A percentile compares a stretch with the other conserved stretches of the same genome.
These are phyloP conservation scores for Ceryle rudis DNA, from an alignment of 2,797 vertebrate genomes.

Conservation along the genomic window DNA sequence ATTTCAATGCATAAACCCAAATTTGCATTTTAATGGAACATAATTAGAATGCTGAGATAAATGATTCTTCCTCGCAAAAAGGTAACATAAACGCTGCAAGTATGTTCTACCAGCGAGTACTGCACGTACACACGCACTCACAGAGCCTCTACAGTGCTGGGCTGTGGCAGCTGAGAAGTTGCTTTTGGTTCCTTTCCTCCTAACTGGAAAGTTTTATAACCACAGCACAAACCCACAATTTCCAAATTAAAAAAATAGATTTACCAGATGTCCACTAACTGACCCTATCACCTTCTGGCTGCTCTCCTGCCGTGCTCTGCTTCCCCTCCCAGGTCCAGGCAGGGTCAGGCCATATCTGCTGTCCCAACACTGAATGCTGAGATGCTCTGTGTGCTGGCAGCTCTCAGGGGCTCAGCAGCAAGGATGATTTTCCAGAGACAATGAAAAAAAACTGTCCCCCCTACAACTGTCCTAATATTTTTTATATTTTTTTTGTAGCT, in stretches of 20 bases:
- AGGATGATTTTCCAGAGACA: accelerated
- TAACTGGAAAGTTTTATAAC: background rate
- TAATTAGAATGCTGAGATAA: constrained; percentile 81
- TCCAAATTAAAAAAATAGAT: background rate
- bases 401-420: background rate
- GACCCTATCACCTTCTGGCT: background rate
- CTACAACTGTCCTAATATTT: background rate
- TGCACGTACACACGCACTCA: background rate
- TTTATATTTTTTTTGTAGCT: background rate
- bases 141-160: background rate
- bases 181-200: background rate
- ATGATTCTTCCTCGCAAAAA: constrained; percentile 54
- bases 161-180: background rate
- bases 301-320: background rate
- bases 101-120: background rate
- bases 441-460: background rate
- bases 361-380: background rate
- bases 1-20: constrained; percentile 59
- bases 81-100: constrained; percentile 39
- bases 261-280: background rate
- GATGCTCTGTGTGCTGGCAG: background rate
- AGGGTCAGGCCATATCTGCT: background rate
- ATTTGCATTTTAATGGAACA: constrained; percentile 83
- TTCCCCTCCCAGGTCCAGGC: background rate
- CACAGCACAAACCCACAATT: background rate